Conservation (phyloP, 2,797 vertebrate genomes). For the Eulemur albifrons region DNA sequence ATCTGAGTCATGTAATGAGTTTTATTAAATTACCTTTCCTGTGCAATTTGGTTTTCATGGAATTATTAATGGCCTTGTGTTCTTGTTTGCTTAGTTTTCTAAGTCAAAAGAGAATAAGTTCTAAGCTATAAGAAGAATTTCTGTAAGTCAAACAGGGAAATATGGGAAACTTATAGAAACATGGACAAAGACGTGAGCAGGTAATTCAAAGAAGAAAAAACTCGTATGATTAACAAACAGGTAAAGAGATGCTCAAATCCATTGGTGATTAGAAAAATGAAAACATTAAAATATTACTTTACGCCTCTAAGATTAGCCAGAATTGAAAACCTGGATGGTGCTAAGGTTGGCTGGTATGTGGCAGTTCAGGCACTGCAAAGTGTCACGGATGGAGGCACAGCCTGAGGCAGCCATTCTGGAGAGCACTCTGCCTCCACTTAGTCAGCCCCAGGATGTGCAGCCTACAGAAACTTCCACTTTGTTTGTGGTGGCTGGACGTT, state of each 20-base stretch:
- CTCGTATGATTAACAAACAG: not conserved
- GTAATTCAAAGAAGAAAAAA: not conserved
- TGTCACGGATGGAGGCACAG: not conserved
- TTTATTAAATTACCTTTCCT: constrained; percentile 22
- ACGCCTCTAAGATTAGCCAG: not conserved
- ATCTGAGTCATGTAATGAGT: not conserved
- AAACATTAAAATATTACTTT: not conserved
- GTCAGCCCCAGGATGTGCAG: not conserved
- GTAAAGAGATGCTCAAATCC: not conserved
- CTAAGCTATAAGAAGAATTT: not conserved
- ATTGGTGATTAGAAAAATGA: not conserved
- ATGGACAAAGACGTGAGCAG: not conserved
- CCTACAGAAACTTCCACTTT: not conserved
- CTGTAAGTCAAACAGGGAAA: not conserved
- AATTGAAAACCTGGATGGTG: not conserved
- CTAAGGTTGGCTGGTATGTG: not conserved
- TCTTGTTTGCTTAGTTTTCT: constrained; percentile 32
- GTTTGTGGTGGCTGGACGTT: not conserved
- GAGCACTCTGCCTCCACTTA: not conserved
- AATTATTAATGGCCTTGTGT: not conserved
- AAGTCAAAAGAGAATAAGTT: not conserved
- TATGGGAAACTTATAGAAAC: not conserved
- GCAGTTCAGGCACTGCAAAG: not conserved
- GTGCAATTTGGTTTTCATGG: not conserved
- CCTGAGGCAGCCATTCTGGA: not conserved